Evolutionary conservation across 1,140 invertebrate genomes (phyloP), one percentile per base, ranked within the genome.

Genomic region (Aradophagus sp.): DNA sequence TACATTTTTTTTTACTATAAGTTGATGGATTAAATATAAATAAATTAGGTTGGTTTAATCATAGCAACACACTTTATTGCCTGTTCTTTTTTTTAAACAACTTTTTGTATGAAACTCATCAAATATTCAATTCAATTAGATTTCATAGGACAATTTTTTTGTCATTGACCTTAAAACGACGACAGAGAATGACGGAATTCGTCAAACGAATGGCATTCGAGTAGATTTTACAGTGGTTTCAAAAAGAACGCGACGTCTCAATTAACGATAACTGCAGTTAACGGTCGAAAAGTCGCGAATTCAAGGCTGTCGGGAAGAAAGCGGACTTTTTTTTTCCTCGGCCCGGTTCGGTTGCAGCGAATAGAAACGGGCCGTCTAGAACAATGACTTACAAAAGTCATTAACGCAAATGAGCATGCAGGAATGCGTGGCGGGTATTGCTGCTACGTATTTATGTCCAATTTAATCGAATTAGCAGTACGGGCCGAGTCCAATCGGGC

Each of bases 401-500:
- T 53, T 52, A 63, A 31, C 19, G 11, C 11, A 45, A 44, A 56
- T 29, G 29, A 35, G 10, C 17, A 15, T 11, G 29, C 38, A 23
- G 19, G 47, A 52, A 41, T 35, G 19, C 29, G 15, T 10, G 15
- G 6, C 44, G 15, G 13, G 27, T 44, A 52, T 44, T 36, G 26
- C 38, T 16, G 20, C 10, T 8, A 19, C 35, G 55, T 50, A 50
- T 65, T 65, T 47, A 55, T 55, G 27, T 32, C 41, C 32, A 48
- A 55, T 55, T 55, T 56, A 56, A 66, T 56, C 62, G 13, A 66
- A 66, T 50, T 48, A 48, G 20, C 20, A 19, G 38, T 35, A n/a
- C 19, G 31, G 11, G 26, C 15, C 17, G 5, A 52, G n/a, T 52
- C 39, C 26, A 32, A 32, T 63, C 42, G 32, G 19, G 7, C 26